Percentiles rank a stretch among this genome's conserved stretches.
Conservation (phyloP, 2,797 vertebrate species). For the Squalus acanthias region DNA sequence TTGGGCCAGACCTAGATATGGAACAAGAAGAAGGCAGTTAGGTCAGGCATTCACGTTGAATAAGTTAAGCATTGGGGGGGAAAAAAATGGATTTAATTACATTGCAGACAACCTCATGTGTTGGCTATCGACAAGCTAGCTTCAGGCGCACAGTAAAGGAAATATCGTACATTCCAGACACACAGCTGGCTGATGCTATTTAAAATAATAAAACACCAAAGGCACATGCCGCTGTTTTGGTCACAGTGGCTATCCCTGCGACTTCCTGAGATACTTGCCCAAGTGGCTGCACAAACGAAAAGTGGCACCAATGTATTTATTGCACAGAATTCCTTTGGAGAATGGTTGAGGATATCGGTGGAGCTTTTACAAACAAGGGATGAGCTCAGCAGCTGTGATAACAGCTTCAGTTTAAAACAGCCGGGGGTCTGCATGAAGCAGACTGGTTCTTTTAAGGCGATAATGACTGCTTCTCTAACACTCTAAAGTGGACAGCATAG, state of each 20-base stretch:
- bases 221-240: background rate
- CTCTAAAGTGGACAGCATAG: background rate
- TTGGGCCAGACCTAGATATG: background rate
- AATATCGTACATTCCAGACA: background rate
- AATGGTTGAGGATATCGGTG: background rate
- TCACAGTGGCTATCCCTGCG: background rate
- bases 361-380: background rate
- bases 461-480: background rate
- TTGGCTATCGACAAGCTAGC: background rate
- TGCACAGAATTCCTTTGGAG: background rate
- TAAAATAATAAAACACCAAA: background rate
- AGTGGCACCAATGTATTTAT: background rate
- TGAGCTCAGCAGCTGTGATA: background rate
- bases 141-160: background rate
- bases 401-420: background rate
- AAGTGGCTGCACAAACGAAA: background rate
- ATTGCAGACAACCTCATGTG: background rate
- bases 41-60: background rate
- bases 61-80: background rate
- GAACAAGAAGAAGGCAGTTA: background rate
- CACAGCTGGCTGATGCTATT: background rate
- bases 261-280: background rate
- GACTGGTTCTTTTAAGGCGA: background rate
- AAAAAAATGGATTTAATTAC: background rate
- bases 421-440: background rate